Percentiles rank a stretch among this genome's conserved stretches.
Conservation (phyloP, 2,113 vertebrate genomes). For the Canis aureus region DNA sequence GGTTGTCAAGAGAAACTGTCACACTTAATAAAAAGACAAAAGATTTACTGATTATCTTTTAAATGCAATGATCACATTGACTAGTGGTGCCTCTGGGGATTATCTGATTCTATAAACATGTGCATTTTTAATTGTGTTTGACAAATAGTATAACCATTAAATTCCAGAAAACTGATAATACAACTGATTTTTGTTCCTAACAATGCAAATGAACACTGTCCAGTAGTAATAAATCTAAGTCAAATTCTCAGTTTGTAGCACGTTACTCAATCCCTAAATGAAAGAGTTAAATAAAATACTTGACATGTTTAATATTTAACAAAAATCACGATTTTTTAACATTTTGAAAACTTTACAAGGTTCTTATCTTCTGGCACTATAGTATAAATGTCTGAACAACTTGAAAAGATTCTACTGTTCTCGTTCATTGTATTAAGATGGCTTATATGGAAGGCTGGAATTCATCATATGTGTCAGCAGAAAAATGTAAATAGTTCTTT, state of each 20-base stretch:
- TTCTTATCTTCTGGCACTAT: neutral
- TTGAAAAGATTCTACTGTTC: neutral
- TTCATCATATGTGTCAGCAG: neutral
- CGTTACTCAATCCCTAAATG: neutral
- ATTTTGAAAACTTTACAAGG: neutral
- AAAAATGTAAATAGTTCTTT: constrained; percentile 35
- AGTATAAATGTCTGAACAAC: neutral
- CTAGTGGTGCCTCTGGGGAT: neutral
- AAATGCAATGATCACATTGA: neutral
- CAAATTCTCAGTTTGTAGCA: neutral
- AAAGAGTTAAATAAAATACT: constrained; percentile 23
- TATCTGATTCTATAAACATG: neutral
- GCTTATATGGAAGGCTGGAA: neutral
- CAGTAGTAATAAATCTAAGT: neutral
- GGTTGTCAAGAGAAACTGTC: neutral
- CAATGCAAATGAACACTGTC: neutral
- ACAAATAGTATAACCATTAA: neutral
- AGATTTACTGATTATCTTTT: neutral
- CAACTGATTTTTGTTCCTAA: constrained; percentile 7
- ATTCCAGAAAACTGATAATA: neutral
- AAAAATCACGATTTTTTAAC: neutral
- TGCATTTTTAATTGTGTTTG: constrained; percentile 7
- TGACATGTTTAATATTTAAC: constrained; percentile 16
- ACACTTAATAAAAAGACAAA: neutral
- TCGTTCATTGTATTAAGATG: neutral